These are phyloP conservation scores for Nephrotoma guestfalica DNA, from an alignment of 2,888 invertebrate genomes.

Conservation along the genomic window DNA sequence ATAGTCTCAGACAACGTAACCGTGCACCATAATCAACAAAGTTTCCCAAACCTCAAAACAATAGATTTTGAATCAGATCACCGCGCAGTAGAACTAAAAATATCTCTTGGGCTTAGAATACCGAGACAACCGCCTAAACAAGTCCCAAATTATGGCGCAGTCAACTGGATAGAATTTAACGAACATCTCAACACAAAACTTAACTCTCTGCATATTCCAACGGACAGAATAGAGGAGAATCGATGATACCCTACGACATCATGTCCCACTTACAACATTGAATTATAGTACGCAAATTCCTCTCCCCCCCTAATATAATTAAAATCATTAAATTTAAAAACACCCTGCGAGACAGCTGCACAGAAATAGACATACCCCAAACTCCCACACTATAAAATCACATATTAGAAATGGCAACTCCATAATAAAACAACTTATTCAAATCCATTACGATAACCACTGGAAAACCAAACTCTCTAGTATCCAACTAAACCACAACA, in stretches of 20 bases:
- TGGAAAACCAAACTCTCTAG: neutral
- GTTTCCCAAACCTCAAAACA: neutral
- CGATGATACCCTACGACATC: neutral
- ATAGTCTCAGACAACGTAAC: neutral
- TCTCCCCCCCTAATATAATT: too few relatives aligned
- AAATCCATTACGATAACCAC: neutral
- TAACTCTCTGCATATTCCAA: neutral
- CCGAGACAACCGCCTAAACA: neutral
- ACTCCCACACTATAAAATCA: neutral
- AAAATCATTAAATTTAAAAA: neutral
- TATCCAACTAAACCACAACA: neutral
- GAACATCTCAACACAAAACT: neutral
- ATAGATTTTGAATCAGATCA: neutral
- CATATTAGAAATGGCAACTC: neutral
- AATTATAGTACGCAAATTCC: neutral
- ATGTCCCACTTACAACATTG: neutral
- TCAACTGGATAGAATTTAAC: neutral
- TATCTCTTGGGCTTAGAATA: neutral
- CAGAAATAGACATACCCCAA: neutral
- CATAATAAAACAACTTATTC: neutral
- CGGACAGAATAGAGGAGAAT: neutral
- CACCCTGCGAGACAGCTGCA: neutral
- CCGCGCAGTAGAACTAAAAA: neutral
- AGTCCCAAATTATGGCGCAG: neutral
- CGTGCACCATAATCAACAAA: neutral